Evolutionary conservation across 2,113 vertebrate species (phyloP), one percentile per base, ranked within the genome.

Genomic region (Porphyrio hochstetteri): DNA sequence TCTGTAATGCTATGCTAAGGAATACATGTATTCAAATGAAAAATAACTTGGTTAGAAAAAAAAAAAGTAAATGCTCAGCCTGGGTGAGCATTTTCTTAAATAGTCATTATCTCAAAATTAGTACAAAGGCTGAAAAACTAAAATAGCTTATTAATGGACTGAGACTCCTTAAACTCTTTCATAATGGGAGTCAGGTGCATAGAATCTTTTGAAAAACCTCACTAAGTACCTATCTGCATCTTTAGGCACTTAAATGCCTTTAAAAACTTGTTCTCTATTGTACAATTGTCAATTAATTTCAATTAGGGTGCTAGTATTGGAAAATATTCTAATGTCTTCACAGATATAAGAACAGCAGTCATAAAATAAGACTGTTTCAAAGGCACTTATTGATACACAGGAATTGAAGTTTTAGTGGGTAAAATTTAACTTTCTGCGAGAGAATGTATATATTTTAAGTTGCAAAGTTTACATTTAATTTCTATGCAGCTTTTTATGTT

Each of bases 121-220:
- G 20, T 71, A 56, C 50, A 31, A 90, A 88, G 60, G 44, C 42
- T 90, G 69, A 75, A 95, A 88, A 96, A 68, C 46, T 86, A 57
- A 82, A 96, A 93, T 94, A 90, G 76, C 52, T 94, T 96, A 92
- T 92, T 96, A 97, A 96, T 95, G 86, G 72, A 94, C 93, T 95
- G 90, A 95, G 77, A 93, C 92, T 82, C 57, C 72, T 90, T 81
- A 81, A 86, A 84, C 33, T 84, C 92, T 82, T 78, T 69, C 36
- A 60, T 93, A 75, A 94, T 76, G 76, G 42, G 64, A 95, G 29
- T 86, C 76, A 95, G 88, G 88, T 93, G 77, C 16, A 31, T 53
- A 69, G 40, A 86, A 69, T 94, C 74, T 91, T 94, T 55, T 76
- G 70, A 82, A 64, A 97, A 91, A 94, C 65, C 61, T 92, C 91